Evolutionary conservation across 2,797 vertebrate species (phyloP), one percentile per base, ranked within the genome.

Genomic region (Rhinatrema bivittatum): DNA sequence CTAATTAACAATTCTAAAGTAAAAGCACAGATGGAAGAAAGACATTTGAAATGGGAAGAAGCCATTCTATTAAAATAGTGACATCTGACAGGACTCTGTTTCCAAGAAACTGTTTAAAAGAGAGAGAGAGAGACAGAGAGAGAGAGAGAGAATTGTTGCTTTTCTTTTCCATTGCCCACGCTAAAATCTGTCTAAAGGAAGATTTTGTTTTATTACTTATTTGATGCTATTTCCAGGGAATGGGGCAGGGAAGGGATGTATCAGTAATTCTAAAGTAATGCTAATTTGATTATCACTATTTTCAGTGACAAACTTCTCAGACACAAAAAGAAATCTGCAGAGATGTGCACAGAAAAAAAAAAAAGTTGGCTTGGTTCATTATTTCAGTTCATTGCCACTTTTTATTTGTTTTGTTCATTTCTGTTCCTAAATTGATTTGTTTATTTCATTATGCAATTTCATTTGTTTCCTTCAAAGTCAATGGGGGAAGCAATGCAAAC

Each of bases 1-100:
- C 39, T 75, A 74, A 78, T 79, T 74, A 75, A 51, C 58, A 64
- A 56, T 67, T 7, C 7, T 20, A n/a, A n/a, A n/a, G n/a, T n/a
- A 52, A 16, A 62, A 70, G 68, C 53, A 60, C 74, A 70, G 54
- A 70, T 65, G 62, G 65, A 68, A 62, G 26, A 51, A 28, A 53
- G 51, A 55, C 36, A 62, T 33, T 46, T 68, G 51, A 56, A 65
- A 56, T 2, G 32, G 37, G 50, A 68, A 62, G 50, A 57, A 60
- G 58, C 46, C n/a, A n/a, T n/a, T n/a, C n/a, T n/a, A n/a, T n/a
- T n/a, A n/a, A n/a, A n/a, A n/a, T 31, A 56, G 15, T 46, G 45
- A 55, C 31, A 53, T 46, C 49, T 34, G 57, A 65, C 29, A 48
- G 32, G 55, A 68, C 55, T 59, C 53, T 42, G 46, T 48, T 71